A percentile compares a stretch with the other conserved stretches of the same genome.
Evolutionary conservation across 2,113 vertebrate species (phyloP).

Genomic region (Chionodraco myersi): DNA sequence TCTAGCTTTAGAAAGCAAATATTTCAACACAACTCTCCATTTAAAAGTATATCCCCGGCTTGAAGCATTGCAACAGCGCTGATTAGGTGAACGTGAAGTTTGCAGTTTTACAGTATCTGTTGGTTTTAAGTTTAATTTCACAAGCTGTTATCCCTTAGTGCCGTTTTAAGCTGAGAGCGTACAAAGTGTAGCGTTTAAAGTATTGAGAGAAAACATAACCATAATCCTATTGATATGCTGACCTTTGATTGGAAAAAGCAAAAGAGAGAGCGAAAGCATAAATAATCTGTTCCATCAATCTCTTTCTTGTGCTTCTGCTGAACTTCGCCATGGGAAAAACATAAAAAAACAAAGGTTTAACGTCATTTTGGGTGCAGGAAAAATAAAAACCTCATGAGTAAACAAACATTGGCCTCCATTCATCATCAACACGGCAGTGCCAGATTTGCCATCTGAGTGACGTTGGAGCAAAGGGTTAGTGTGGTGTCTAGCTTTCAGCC

Average conservation of each 20-base stretch:
- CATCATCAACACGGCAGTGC: slow-evolving; percentile 34
- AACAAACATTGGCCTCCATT: slow-evolving; percentile 10
- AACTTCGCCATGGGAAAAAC: slow-evolving; percentile 1
- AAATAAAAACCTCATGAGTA: slow-evolving; percentile 40
- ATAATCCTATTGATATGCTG: background rate
- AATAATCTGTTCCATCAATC: background rate
- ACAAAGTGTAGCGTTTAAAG: background rate
- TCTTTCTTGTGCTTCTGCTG: background rate
- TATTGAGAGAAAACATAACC: background rate
- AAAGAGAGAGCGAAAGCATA: slow-evolving; percentile 12
- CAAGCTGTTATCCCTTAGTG: background rate
- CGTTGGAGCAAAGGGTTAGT: background rate
- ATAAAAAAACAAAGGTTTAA: slow-evolving; percentile 12
- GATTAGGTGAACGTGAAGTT: background rate
- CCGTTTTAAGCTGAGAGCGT: background rate
- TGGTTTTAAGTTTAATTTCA: slow-evolving; percentile 1
- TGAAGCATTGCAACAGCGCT: slow-evolving; percentile 12
- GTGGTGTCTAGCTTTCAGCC: background rate
- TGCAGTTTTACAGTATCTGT: slow-evolving; percentile 17
- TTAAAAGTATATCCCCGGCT: background rate
- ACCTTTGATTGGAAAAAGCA: slow-evolving; percentile 9
- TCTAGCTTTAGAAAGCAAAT: background rate
- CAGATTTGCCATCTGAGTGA: slow-evolving; percentile 40
- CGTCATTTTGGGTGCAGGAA: slow-evolving; percentile 16
- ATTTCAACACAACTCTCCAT: slow-evolving; percentile 2